Evolutionary conservation across 2,797 vertebrate species (phyloP), one percentile per base, ranked within the genome.

Genomic region (Lates japonicus): DNA sequence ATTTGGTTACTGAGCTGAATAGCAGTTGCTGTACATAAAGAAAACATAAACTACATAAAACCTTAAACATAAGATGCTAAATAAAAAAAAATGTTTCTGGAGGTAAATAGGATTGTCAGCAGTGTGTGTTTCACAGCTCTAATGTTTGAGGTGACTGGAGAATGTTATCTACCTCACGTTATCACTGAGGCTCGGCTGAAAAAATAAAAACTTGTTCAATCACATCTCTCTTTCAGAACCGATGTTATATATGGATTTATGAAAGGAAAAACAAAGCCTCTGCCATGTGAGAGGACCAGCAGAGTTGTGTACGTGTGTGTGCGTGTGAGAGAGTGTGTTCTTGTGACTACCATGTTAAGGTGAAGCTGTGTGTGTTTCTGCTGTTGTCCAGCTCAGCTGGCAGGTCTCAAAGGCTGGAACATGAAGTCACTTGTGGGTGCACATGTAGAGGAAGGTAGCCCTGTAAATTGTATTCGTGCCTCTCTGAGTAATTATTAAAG

Each of bases 401-500:
- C 35, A 72, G 73, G 67, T 62, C 66, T 85, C 81, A 64, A 49
- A 60, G 63, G 67, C 73, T 78, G 69, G 65, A 80, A 71, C 70
- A 86, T 79, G 82, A 87, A 80, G 81, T 90, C 81, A 71, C 74
- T 76, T 81, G 72, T 90, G 88, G 70, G 84, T 42, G 42, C 83
- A 89, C 49, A 73, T 70, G 5, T 87, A 92, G 90, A 78, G 58
- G 82, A 91, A 79, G 63, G 62, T 92, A 93, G 86, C 85, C 91
- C 90, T 93, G 90, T 92, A 89, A 90, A 85, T 81, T 88, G 88
- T 92, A 91, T 91, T 83, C 94, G 94, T 95, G 93, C 94, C 95
- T 95, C 92, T 93, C 92, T 91, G 78, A 94, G 88, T 94, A 91
- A 94, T 88, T 81, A 95, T 93, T 95, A 93, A 95, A 94, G 80